These are phyloP conservation scores for Lamellibrachia columna DNA, from an alignment of 2,888 invertebrate genomes.

Conservation along the genomic window DNA sequence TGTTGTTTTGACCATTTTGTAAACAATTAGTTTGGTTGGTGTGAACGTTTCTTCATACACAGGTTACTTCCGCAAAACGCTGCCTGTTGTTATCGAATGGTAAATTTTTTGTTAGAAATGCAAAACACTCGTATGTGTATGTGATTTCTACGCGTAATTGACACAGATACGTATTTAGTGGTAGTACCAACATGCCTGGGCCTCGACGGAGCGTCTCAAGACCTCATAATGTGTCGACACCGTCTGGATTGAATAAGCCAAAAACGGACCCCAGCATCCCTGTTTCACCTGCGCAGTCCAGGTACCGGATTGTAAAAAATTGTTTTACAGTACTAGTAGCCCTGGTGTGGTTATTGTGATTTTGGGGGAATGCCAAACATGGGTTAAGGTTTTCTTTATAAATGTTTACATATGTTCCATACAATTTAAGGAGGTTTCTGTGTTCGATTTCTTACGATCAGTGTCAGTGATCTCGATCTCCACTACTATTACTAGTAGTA, in stretches of 20 bases:
- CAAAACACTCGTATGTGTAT: not conserved
- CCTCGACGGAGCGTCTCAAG: not conserved
- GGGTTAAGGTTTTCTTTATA: too few relatives aligned
- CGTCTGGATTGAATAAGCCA: not conserved
- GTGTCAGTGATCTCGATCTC: too few relatives aligned
- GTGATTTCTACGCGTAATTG: not conserved
- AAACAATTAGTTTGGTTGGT: not conserved
- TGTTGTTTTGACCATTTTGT: not conserved
- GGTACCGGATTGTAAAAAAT: not conserved
- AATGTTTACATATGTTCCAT: too few relatives aligned
- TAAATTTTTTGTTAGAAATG: not conserved
- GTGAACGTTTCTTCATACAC: constrained; percentile 16
- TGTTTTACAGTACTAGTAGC: not conserved
- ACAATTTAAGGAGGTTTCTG: too few relatives aligned
- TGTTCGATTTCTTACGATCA: too few relatives aligned
- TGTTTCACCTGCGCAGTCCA: not conserved
- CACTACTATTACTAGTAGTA: too few relatives aligned
- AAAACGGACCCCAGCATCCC: constrained; percentile 6
- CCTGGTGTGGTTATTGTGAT: too few relatives aligned
- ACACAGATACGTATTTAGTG: not conserved
- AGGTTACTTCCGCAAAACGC: not conserved
- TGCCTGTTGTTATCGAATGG: not conserved
- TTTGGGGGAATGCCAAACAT: too few relatives aligned
- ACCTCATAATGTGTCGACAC: not conserved
- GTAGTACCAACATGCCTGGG: not conserved